A percentile compares a stretch with the other conserved stretches of the same genome.
Conservation (phyloP, 2,888 invertebrate genomes). For the Embidobia sp. region DNA sequence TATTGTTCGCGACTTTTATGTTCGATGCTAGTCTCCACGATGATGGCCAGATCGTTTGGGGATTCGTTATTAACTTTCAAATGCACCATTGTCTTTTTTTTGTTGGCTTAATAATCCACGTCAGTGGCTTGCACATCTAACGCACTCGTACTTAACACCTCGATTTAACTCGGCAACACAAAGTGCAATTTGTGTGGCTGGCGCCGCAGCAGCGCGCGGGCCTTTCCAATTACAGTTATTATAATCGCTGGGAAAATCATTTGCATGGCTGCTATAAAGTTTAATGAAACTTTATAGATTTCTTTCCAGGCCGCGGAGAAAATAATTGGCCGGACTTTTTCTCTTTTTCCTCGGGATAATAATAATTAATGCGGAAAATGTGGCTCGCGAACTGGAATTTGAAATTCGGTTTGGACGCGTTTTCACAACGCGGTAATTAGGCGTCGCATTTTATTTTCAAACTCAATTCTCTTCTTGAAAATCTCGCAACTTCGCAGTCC, state of each 20-base stretch:
- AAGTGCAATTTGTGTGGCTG: conserved; percentile 15
- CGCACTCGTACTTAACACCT: conserved; percentile 36
- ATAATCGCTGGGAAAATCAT: conserved; percentile 43
- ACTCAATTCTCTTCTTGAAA: too few species aligned
- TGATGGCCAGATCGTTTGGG: conserved; percentile 21
- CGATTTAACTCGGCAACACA: conserved; percentile 21
- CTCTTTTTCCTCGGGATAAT: conserved; percentile 7
- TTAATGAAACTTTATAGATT: conserved; percentile 34
- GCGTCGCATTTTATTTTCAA: too few species aligned
- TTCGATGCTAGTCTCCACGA: conserved; percentile 39
- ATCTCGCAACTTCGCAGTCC: too few species aligned
- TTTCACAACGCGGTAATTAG: too few species aligned
- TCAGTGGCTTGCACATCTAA: conserved; percentile 33
- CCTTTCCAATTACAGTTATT: conserved; percentile 36
- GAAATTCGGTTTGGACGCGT: too few species aligned
- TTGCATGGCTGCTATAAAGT: conserved; percentile 35
- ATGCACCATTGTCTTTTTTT: conserved; percentile 41
- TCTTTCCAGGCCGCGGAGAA: conserved; percentile 6
- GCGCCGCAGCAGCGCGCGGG: neutral
- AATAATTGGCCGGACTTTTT: conserved; percentile 21
- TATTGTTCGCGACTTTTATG: conserved; percentile 59
- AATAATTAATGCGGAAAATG: too few species aligned
- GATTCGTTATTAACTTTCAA: conserved; percentile 56
- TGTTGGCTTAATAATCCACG: conserved; percentile 29
- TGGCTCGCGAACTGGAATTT: neutral